phyloP scores from a whole-genome alignment of 2,888 invertebrate species.

The Eucriotettix oculatus region DNA sequence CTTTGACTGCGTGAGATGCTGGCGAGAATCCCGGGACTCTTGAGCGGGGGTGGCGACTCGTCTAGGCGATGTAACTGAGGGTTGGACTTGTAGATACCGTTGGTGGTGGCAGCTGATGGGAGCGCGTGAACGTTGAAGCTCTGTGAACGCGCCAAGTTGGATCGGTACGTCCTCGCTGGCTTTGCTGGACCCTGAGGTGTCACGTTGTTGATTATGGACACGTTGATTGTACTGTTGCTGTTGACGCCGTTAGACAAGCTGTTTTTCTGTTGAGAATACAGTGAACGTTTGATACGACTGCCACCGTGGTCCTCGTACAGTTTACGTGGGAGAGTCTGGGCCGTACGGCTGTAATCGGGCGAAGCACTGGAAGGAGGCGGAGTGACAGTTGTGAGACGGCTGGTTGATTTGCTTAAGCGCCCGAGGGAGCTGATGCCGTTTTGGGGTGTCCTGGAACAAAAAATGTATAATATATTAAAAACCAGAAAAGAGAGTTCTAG shows the following conservation, averaged over 20 bases:
- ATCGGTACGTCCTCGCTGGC: conserved; percentile 63
- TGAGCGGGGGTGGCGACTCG: conserved; percentile 53
- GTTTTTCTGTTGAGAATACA: neutral
- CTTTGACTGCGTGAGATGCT: conserved; percentile 70
- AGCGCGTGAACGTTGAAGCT: conserved; percentile 65
- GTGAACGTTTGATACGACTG: neutral
- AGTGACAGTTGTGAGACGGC: conserved; percentile 37
- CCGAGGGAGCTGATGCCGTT: conserved; percentile 44
- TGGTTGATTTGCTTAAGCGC: conserved; percentile 66
- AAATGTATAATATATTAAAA: no score
- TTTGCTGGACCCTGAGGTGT: conserved; percentile 45
- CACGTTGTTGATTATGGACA: conserved; percentile 23
- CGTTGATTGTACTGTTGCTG: conserved; percentile 18
- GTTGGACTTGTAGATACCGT: conserved; percentile 48
- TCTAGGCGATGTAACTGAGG: conserved; percentile 55
- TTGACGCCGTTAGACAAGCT: neutral
- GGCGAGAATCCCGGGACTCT: conserved; percentile 74
- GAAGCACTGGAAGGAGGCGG: neutral
- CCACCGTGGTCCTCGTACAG: conserved; percentile 18
- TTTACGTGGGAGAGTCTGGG: conserved; percentile 58
- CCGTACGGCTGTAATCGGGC: conserved; percentile 10
- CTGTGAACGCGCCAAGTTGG: conserved; percentile 55
- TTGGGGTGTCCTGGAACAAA: no score
- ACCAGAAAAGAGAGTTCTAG: no score
- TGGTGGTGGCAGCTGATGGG: conserved; percentile 18